Evolutionary conservation across 2,113 vertebrate species (phyloP).

Genomic region (Formicarius rufipectus): DNA sequence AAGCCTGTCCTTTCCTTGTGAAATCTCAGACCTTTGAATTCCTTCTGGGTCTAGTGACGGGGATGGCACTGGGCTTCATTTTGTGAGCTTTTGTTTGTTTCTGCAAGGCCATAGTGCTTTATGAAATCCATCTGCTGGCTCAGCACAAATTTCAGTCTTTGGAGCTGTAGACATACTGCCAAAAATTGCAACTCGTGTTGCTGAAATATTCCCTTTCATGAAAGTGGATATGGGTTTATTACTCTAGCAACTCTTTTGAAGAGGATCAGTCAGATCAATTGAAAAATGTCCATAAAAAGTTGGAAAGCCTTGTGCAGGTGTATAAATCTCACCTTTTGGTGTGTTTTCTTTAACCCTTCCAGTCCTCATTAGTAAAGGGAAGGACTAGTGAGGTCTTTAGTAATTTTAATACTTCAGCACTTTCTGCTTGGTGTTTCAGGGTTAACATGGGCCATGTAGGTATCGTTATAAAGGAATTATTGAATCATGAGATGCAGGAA

Average conservation of each 20-base stretch:
- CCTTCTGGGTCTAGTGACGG: not conserved
- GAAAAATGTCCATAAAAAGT: not conserved
- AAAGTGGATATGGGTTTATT: not conserved
- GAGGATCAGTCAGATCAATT: not conserved
- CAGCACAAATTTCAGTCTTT: not conserved
- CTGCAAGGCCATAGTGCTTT: not conserved
- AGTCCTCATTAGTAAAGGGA: not conserved
- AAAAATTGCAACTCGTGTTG: not conserved
- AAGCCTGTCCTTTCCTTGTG: not conserved
- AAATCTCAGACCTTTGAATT: not conserved
- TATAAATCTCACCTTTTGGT: not conserved
- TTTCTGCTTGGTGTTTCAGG: not conserved
- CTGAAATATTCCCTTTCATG: slow-evolving; percentile 42
- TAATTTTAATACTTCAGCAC: not conserved
- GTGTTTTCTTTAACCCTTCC: not conserved
- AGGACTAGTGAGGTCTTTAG: not conserved
- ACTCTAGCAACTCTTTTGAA: not conserved
- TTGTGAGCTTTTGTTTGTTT: not conserved
- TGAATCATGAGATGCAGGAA: not conserved
- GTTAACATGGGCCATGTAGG: rapidly evolving
- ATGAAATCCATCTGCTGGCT: not conserved
- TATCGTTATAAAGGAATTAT: not conserved
- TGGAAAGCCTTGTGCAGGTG: not conserved
- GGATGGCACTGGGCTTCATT: not conserved
- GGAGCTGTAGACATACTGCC: not conserved